Base-by-base conservation (phyloP, 92 coral and sea anemone species). In the Actinernus sp. region DNA sequence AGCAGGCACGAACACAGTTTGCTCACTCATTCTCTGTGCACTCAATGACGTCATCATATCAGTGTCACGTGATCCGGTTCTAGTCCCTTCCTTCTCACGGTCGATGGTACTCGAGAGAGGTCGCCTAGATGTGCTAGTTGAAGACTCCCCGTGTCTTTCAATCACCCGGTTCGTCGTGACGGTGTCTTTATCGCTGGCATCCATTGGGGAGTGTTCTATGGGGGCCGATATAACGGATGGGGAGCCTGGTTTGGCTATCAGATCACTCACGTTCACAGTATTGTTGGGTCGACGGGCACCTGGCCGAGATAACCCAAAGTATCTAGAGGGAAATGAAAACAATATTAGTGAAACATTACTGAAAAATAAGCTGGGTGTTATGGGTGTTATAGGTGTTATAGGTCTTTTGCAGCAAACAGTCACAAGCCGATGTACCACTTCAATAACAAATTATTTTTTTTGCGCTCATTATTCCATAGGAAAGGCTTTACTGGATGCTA, bases 221-320 rank as follows among this genome's bases (percentile, higher is more conserved):
- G 88, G 88, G 20, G 88, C 88, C 14, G 88, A 76, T 29, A 81
- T 81, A 26, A 81, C 82, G 0, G 88, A 81, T 21, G 88, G 88
- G 23, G 78, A 77, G 7, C 88, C 88, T 0, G 82, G 82, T 63
- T 61, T 65, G 16, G 88, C 88, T 52, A 73, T 62, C 31, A 81
- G 39, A 50, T 81, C 88, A 16, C 88, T 61, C 8, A 80, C 80
- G 4, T 58, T 61, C 27, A 80, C 87, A 3, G 87, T 69, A 37
- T 71, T 48, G 62, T 80, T 71, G 25, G 73, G 69, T 0, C 76
- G 74, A 54, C 63, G 47, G n/a, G 66, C 34, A 28, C 59, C 51
- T 9, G 49, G 47, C 16, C 38, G 31, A 4, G 87, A 50, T 31
- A 66, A 52, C 13, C 80, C 71, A 18, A 68, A 58, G 28, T 80